These are phyloP conservation scores for Drosophila novamexicana DNA, from an alignment of 1,140 invertebrate genomes.

Conservation along the genomic window DNA sequence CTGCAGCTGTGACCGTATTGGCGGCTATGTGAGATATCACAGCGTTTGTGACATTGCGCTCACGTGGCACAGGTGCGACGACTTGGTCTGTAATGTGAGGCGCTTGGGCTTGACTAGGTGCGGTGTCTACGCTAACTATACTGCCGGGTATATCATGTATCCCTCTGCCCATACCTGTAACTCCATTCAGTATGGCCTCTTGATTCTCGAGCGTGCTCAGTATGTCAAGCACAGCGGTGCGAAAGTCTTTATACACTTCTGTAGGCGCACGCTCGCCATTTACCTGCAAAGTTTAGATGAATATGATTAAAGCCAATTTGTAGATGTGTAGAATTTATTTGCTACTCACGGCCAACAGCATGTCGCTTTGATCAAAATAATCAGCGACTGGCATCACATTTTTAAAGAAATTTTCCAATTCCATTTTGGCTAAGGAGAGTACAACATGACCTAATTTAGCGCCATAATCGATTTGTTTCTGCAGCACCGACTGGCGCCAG, in stretches of 20 bases:
- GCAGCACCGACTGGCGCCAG: conserved; percentile 93
- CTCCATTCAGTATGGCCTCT: conserved; percentile 86
- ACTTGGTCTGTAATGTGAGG: conserved; percentile 72
- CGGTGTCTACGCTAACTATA: conserved; percentile 86
- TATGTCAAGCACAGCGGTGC: conserved; percentile 89
- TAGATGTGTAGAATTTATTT: no score
- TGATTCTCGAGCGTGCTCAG: conserved; percentile 88
- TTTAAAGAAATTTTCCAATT: conserved; percentile 94
- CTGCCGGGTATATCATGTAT: conserved; percentile 86
- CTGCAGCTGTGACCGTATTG: conserved; percentile 38
- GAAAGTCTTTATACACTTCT: conserved; percentile 93
- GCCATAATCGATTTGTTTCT: conserved; percentile 95
- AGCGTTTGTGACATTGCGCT: conserved; percentile 53
- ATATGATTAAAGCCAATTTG: no score
- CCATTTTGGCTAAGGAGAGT: conserved; percentile 92
- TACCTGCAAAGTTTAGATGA: conserved; percentile 85
- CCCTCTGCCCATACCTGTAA: conserved; percentile 85
- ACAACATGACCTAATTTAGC: conserved; percentile 94
- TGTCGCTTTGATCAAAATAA: conserved; percentile 94
- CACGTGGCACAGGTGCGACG: conserved; percentile 10
- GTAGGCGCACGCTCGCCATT: conserved; percentile 93
- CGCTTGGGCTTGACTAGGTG: conserved; percentile 85
- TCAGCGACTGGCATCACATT: conserved; percentile 95
- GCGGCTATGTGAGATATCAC: conserved; percentile 53
- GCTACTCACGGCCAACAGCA: conserved; percentile 91